Base-by-base conservation (phyloP, 2,888 invertebrate genomes). In the Leptinotarsa juncta region DNA sequence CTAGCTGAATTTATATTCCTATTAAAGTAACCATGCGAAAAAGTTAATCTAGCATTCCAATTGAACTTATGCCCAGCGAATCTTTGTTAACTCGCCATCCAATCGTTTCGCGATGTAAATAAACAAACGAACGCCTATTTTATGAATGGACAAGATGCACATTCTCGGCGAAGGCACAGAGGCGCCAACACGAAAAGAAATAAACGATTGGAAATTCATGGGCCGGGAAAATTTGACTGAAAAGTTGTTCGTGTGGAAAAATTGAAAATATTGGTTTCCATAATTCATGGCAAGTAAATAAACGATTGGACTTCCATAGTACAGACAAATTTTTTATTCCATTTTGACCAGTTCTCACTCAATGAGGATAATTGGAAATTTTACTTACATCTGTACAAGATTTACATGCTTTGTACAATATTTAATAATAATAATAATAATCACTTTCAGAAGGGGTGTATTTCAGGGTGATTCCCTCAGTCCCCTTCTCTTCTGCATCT, bases 121-220 rank as follows among this genome's bases (percentile, higher is more conserved):
- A 77, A 77, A 77, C 72, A 68, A 77, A 77, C 72, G 71, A 74
- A 71, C 71, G 77, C 65, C 68, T 75, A 72, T 73, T 77, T 77
- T 77, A 77, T 77, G 77, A 77, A 77, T 77, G 77, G 77, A 70
- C 71, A 71, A 68, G 73, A 74, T 65, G 72, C 70, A 42, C 42
- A 74, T 77, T 74, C 74, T 74, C 68, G 57, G 72, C 67, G 70
- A 77, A 69, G 76, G 62, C 62, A 62, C 26, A 16, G 12, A 62
- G 62, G 62, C 62, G 62, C 62, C 62, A 62, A 62, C 26, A 32
- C 62, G n/a, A 42, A 62, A 32, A 62, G n/a, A 62, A 62, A 62
- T 62, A 62, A 62, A 62, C 62, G 42, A 32, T 32, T 16, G 42
- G 4, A 57, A 62, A 62, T 26, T 62, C 18, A 42, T 62, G n/a